Evolutionary conservation across 2,113 vertebrate genomes (phyloP).

Genomic region (Thryonomys swinderianus): DNA sequence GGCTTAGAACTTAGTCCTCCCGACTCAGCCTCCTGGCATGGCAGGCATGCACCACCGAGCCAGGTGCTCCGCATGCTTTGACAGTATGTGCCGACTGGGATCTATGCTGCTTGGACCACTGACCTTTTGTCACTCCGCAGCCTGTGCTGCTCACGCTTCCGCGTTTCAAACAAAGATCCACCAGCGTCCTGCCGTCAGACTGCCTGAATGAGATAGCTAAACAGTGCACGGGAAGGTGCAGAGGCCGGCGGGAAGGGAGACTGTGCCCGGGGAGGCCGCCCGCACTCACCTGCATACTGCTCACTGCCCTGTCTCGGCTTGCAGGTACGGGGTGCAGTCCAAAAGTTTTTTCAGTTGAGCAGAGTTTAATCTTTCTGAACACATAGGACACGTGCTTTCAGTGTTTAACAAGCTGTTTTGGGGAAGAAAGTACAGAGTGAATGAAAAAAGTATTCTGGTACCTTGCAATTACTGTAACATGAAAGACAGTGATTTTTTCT

Average conservation of each 20-base stretch:
- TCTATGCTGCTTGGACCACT: background rate
- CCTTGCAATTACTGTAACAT: background rate
- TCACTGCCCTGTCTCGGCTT: constrained; percentile 85
- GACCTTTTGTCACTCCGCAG: background rate
- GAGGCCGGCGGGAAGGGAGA: fast-evolving
- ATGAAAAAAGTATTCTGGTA: background rate
- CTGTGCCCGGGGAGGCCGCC: fast-evolving
- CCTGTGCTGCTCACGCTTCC: background rate
- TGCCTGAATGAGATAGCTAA: background rate
- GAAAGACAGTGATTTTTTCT: constrained; percentile 1
- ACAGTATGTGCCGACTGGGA: background rate
- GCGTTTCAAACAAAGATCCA: background rate
- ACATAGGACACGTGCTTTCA: constrained; percentile 95
- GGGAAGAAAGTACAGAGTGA: constrained; percentile 56
- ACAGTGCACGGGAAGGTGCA: background rate
- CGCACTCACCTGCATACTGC: constrained; percentile 76
- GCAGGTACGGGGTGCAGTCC: constrained; percentile 91
- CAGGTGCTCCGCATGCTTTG: background rate
- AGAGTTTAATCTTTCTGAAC: constrained; percentile 89
- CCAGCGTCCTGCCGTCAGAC: background rate
- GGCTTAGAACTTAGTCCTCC: background rate
- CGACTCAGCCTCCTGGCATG: background rate
- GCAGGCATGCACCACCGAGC: background rate
- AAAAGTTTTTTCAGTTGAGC: constrained; percentile 89
- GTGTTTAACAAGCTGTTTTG: constrained; percentile 91